A percentile compares a stretch with the other conserved stretches of the same genome.
Conservation (phyloP, 2,888 invertebrate species). For the Drosophila falleni region DNA sequence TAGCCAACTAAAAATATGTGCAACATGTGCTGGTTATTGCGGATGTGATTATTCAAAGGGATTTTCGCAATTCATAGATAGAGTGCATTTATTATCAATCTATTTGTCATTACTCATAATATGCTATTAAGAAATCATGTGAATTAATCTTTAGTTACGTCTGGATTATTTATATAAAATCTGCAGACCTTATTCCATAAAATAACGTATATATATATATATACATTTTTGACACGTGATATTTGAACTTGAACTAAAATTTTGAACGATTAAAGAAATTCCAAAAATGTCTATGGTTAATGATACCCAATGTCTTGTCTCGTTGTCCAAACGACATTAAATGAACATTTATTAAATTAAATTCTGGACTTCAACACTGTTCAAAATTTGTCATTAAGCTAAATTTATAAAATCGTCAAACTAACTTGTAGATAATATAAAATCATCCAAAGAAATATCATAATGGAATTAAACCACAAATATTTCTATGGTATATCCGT, state of each 20-base stretch:
- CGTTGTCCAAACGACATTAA: constrained; percentile 19
- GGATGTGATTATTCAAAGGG: constrained; percentile 4
- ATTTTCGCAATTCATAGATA: background rate
- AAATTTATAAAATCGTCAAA: background rate
- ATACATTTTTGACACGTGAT: constrained; percentile 14
- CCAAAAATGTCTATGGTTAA: constrained; percentile 19
- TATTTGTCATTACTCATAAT: background rate
- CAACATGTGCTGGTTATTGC: constrained; percentile 14
- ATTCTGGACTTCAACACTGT: constrained; percentile 7
- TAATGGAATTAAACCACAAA: background rate
- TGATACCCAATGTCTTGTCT: constrained; percentile 6
- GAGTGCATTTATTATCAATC: background rate
- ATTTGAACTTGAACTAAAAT: constrained; percentile 47
- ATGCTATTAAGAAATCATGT: background rate
- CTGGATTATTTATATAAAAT: background rate
- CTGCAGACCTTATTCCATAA: too few relatives aligned
- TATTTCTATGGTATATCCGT: background rate
- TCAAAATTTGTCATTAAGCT: background rate
- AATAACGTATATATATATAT: background rate
- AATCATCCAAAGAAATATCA: background rate
- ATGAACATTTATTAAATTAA: constrained; percentile 38
- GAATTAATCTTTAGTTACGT: background rate
- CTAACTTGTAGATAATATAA: background rate
- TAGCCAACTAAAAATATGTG: background rate
- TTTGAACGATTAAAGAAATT: constrained; percentile 14